Evolutionary conservation across 2,797 vertebrate species (phyloP), one percentile per base, ranked within the genome.

Genomic region (Catostomus latipinnis): DNA sequence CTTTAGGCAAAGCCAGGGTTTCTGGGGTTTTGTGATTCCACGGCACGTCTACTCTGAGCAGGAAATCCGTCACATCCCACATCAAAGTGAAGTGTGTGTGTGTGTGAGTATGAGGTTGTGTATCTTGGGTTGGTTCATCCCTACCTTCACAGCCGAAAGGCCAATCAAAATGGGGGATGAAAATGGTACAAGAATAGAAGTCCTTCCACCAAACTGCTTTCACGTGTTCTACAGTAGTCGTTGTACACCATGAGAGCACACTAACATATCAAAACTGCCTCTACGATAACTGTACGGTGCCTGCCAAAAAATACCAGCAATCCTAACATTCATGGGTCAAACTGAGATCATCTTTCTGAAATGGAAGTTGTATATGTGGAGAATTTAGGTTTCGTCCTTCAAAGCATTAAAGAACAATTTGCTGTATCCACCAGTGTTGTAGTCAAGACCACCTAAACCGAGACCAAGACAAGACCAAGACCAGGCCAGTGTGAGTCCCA

Each of bases 1-100:
- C 87, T 88, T 94, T 94, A 93, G 92, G 92, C 93, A 94, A 80
- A 93, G 91, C 92, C 92, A 83, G 92, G 92, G 92, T 92, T 94
- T 92, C 91, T 90, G 91, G 86, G 92, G 92, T 91, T 91, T 93
- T 93, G 92, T 91, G 91, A 93, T 94, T 94, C 93, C 92, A 93
- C 88, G 90, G 92, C 91, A 91, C 86, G 88, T 91, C 82, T 90
- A 92, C 89, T 89, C 86, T 87, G 89, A 90, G 91, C 86, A 89
- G 88, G 87, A 92, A 88, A 94, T 94, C 93, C 90, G 93, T 94
- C 93, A 94, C 92, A 90, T 93, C 90, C 90, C 87, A 93, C 93
- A 92, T 94, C 93, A 94, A 94, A 94, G 92, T 85, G 81, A 84
- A 90, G 85, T 74, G 82, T 85, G 84, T 34, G 34, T 34, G 34